Evolutionary conservation across 2,888 invertebrate genomes (phyloP).

Genomic region (Trachelus troglodyta): DNA sequence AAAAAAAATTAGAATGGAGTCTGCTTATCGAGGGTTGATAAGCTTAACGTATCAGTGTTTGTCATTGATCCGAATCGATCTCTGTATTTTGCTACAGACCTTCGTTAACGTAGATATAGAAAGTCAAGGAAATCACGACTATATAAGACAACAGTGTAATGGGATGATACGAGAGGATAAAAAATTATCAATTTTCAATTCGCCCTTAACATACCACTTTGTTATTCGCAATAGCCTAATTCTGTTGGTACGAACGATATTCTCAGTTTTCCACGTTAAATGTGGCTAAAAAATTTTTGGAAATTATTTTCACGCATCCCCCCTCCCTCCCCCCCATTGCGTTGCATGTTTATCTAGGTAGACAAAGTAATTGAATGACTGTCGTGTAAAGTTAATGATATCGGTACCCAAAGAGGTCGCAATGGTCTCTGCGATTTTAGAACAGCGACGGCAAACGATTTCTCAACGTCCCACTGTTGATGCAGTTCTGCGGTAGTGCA

Average conservation of each 20-base stretch:
- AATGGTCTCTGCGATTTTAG: constrained; percentile 7
- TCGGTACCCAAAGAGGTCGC: constrained; percentile 6
- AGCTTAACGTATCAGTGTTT: neutral
- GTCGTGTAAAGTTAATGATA: constrained; percentile 38
- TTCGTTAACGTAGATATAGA: neutral
- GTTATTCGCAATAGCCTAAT: neutral
- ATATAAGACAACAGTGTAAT: neutral
- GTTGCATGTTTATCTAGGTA: neutral
- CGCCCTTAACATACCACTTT: neutral
- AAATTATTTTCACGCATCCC: too few relatives aligned
- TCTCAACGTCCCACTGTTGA: constrained; percentile 46
- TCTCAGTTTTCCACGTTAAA: neutral
- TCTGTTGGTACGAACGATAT: too few relatives aligned
- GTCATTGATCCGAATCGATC: constrained; percentile 4
- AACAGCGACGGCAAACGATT: constrained; percentile 29
- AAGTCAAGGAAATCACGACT: neutral
- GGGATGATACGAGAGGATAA: neutral
- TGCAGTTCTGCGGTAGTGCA: constrained; percentile 41
- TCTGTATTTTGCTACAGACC: constrained; percentile 5
- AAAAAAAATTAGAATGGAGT: neutral
- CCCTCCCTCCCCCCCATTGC: neutral
- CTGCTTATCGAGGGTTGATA: neutral
- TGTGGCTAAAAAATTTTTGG: neutral
- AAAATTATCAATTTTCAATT: neutral
- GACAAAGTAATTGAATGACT: constrained; percentile 36